Percentiles rank a stretch among this genome's conserved stretches.
Conservation (phyloP, 2,113 vertebrate species). For the Hymenochirus boettgeri region DNA sequence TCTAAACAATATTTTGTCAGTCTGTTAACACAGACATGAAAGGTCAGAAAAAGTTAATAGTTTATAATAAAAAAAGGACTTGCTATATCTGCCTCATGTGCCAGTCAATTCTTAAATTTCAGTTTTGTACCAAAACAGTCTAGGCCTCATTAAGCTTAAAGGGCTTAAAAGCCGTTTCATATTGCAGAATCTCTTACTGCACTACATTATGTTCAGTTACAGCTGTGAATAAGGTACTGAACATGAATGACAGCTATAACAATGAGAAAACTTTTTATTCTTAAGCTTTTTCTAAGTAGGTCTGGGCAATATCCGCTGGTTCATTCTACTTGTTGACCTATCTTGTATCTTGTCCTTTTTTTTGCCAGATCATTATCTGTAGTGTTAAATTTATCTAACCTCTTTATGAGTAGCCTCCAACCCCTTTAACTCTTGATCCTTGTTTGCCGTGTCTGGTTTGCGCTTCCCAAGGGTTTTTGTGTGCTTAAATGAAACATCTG, state of each 20-base stretch:
- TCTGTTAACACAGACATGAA: no score
- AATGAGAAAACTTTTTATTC: slow-evolving; percentile 32
- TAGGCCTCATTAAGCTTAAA: no score
- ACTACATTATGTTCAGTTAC: slow-evolving; percentile 23
- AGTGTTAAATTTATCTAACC: slow-evolving; percentile 27
- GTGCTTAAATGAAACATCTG: slow-evolving; percentile 20
- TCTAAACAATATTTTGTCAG: no score
- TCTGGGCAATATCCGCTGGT: slow-evolving; percentile 30
- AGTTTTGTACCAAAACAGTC: no score
- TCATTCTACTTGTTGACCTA: slow-evolving; percentile 36
- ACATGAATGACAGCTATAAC: slow-evolving; percentile 31
- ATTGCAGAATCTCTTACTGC: no score
- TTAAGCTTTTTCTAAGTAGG: slow-evolving; percentile 20
- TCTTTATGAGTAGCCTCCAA: slow-evolving; percentile 14
- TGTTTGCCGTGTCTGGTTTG: slow-evolving; percentile 8
- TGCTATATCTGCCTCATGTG: no score
- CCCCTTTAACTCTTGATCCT: slow-evolving; percentile 14
- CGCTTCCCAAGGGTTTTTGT: slow-evolving; percentile 5
- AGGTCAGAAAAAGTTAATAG: no score
- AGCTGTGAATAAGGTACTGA: slow-evolving; percentile 29
- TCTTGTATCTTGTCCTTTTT: slow-evolving; percentile 28
- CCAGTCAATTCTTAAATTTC: no score
- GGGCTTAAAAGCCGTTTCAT: no score
- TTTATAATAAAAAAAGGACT: no score
- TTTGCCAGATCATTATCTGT: slow-evolving; percentile 36